These are phyloP conservation scores for Anarsia innoxiella DNA, from an alignment of 2,888 invertebrate species.

Conservation along the genomic window DNA sequence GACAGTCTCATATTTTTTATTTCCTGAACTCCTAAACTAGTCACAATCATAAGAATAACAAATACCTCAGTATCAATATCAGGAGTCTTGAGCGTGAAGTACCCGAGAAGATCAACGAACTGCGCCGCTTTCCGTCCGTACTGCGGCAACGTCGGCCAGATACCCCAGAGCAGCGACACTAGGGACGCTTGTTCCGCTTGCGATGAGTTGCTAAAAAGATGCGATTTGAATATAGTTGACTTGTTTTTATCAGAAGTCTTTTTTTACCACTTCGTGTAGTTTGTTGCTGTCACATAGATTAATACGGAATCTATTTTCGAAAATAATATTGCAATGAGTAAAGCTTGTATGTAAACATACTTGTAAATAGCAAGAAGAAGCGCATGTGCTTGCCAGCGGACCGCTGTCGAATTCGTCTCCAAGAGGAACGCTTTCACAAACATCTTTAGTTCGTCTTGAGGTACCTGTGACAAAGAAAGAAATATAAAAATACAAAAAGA, in stretches of 20 bases:
- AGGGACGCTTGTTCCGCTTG: slow-evolving; percentile 85
- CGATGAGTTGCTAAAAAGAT: slow-evolving; percentile 80
- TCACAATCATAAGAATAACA: too few species aligned
- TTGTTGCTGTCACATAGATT: too few species aligned
- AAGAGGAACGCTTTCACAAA: slow-evolving; percentile 94
- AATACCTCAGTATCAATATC: slow-evolving; percentile 78
- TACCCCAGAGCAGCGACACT: slow-evolving; percentile 89
- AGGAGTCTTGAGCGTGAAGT: slow-evolving; percentile 91
- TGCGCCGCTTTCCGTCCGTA: slow-evolving; percentile 97
- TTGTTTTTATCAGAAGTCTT: too few species aligned
- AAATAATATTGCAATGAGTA: too few species aligned
- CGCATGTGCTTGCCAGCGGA: slow-evolving; percentile 97
- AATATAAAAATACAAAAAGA: neutral
- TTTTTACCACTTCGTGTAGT: too few species aligned
- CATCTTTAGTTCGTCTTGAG: slow-evolving; percentile 77
- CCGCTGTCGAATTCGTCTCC: slow-evolving; percentile 93
- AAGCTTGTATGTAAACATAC: slow-evolving; percentile 55
- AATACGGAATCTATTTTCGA: too few species aligned
- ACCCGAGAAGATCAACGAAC: slow-evolving; percentile 96
- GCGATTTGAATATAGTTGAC: too few species aligned
- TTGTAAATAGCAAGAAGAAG: slow-evolving; percentile 88
- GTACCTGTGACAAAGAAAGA: slow-evolving; percentile 49
- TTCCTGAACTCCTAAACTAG: too few species aligned
- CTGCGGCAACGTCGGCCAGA: slow-evolving; percentile 92
- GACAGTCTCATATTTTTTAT: too few species aligned